phyloP scores from a whole-genome alignment of 2,113 vertebrate genomes.

The Corythornis vintsioides region DNA sequence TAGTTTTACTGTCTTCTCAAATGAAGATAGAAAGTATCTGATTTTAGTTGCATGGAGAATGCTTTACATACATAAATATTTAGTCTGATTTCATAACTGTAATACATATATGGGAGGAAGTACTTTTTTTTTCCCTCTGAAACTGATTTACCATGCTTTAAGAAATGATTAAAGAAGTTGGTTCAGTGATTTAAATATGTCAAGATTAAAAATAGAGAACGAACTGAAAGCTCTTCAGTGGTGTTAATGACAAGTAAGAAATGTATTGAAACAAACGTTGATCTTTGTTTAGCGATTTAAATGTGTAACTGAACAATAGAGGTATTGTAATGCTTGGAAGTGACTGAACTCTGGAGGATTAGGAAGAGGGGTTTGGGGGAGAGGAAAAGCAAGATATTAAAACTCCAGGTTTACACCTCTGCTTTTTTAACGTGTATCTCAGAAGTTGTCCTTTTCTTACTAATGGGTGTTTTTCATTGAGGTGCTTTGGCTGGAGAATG shows the following conservation, averaged over 20 bases:
- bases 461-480: not conserved
- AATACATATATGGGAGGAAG: not conserved
- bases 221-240: constrained; percentile 17
- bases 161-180: not conserved
- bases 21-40: not conserved
- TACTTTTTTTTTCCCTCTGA: not conserved
- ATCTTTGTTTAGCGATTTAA: constrained; percentile 50
- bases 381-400: constrained; percentile 12
- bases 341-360: constrained; percentile 2
- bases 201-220: not conserved
- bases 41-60: not conserved
- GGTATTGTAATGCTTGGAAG: constrained; percentile 53
- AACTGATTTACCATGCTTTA: not conserved
- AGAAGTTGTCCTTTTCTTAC: not conserved
- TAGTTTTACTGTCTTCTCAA: not conserved
- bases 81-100: not conserved
- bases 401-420: not conserved
- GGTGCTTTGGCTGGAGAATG: not conserved
- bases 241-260: constrained; percentile 59
- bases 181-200: not conserved
- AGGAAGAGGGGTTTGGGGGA: not conserved
- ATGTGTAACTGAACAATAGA: constrained; percentile 51
- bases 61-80: not conserved
- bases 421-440: not conserved
- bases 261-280: constrained; percentile 40